phyloP scores from a whole-genome alignment of 2,113 vertebrate genomes.

The Cnemophilus loriae region DNA sequence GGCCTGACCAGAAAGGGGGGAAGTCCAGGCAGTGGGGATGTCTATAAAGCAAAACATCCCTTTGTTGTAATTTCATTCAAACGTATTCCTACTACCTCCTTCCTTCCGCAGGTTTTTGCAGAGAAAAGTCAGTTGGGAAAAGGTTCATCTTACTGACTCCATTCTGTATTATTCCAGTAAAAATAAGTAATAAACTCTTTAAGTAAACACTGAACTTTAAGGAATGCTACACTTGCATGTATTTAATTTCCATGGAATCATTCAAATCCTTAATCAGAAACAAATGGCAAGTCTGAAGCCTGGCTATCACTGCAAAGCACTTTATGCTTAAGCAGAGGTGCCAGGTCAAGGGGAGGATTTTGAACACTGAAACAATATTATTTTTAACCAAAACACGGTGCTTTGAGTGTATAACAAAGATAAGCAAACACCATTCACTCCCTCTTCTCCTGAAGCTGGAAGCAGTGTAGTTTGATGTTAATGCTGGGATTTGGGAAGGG shows the following conservation, averaged over 20 bases:
- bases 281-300: not conserved
- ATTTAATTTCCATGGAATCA: constrained; percentile 39
- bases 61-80: constrained; percentile 43
- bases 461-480: not conserved
- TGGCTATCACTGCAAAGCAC: not conserved
- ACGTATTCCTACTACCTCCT: not conserved
- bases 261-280: constrained; percentile 53
- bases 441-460: not conserved
- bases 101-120: constrained; percentile 5
- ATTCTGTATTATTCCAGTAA: constrained; percentile 49
- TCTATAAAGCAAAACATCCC: constrained; percentile 27
- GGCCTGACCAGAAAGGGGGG: not conserved
- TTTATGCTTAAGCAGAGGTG: not conserved
- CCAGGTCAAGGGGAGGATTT: not conserved
- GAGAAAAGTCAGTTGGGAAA: not conserved
- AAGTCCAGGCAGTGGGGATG: not conserved
- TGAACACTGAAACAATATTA: not conserved
- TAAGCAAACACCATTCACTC: not conserved
- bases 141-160: constrained; percentile 36
- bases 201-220: constrained; percentile 49
- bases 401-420: not conserved
- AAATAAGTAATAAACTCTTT: constrained; percentile 63
- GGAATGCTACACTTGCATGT: constrained; percentile 31
- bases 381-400: constrained; percentile 5
- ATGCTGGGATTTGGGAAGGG: not conserved